These are phyloP conservation scores for Leucophenga maculata DNA, from an alignment of 2,888 invertebrate species.

Conservation along the genomic window DNA sequence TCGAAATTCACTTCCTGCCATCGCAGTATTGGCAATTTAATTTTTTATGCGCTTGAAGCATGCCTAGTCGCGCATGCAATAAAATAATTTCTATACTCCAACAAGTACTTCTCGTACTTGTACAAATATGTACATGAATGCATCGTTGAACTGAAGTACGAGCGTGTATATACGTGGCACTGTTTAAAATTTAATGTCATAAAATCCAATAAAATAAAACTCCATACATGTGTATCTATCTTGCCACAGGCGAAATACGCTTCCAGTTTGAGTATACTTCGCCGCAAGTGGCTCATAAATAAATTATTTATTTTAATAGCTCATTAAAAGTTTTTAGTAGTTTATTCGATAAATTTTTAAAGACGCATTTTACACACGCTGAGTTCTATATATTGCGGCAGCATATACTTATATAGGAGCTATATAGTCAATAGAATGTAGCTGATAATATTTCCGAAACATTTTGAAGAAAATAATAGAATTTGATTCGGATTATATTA, in stretches of 20 bases:
- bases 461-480: too few species aligned
- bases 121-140: not conserved
- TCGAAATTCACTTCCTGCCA: not conserved
- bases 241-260: not conserved
- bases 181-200: slow-evolving; percentile 18
- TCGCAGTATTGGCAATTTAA: slow-evolving; percentile 10
- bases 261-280: not conserved
- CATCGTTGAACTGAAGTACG: not conserved
- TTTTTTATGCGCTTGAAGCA: not conserved
- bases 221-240: not conserved
- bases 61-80: slow-evolving; percentile 8
- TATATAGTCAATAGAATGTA: too few species aligned
- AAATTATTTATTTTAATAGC: slow-evolving; percentile 18
- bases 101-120: not conserved
- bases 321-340: slow-evolving; percentile 11
- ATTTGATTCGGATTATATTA: too few species aligned
- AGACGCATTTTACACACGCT: too few species aligned
- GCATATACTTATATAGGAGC: too few species aligned
- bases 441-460: too few species aligned
- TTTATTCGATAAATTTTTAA: too few species aligned
- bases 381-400: too few species aligned
- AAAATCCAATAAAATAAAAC: not conserved
- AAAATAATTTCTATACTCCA: not conserved
- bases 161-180: not conserved
- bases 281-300: slow-evolving; percentile 8